Base-by-base conservation (phyloP, 2,113 vertebrate genomes). In the Psilopsiagon aymara region DNA sequence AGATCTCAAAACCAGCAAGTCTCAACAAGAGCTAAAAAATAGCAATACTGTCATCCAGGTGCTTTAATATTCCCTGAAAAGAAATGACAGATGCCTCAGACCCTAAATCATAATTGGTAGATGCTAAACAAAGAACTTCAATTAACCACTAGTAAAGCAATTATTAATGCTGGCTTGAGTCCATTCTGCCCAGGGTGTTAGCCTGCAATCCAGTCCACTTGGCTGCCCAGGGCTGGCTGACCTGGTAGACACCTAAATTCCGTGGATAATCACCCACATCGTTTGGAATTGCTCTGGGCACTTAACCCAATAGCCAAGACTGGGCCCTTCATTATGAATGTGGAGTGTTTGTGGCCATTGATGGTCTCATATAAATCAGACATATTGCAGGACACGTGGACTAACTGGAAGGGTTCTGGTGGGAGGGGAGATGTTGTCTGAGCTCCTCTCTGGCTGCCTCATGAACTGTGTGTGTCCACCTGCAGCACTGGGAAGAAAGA, bases 151-250 rank as follows among this genome's bases (percentile, higher is more conserved):
- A 93, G 69, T 83, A 96, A 94, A 92, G 64, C 76, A 96, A 94
- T 96, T 96, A 95, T 92, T 96, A 81, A 88, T 93, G 74, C 47
- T 96, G 95, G 95, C 95, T 83, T 12, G 55, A 60, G 78, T 92
- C 86, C 95, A 94, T 94, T 88, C 60, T 86, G 92, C 91, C 88
- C 88, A 86, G n/a, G 64, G 94, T 93, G 69, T 88, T 43, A 67
- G 64, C 20, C 73, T 94, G 59, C 25, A 82, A 20, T 77, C 62
- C 62, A 49, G 79, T 73, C 82, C 82, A 66, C 44, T 69, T 13
- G 1, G 82, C 82, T 88, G 51, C 59, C 86, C 55, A 16, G 79
- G n/a, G 74, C 75, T 80, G 23, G 53, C 95, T 74, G 73, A 81
- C 86, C 92, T 59, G 64, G 17, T 33, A 55, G 70, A 15, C 64